Evolutionary conservation across 1,140 invertebrate species (phyloP).

Genomic region (Helicoverpa armigera): DNA sequence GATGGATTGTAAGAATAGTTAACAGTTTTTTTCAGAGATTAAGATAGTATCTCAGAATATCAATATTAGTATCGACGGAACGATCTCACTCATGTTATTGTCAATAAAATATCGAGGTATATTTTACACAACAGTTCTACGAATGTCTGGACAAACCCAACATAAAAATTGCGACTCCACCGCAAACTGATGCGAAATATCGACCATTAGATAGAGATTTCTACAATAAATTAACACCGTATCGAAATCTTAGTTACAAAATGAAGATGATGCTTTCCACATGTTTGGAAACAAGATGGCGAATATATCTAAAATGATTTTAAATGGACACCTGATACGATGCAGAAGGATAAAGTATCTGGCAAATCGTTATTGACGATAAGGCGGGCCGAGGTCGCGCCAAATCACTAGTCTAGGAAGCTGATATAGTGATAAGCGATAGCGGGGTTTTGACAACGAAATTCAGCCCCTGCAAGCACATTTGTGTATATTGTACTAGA

Average conservation of each 20-base stretch:
- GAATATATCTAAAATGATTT: conserved; percentile 51
- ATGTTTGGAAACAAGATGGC: conserved; percentile 16
- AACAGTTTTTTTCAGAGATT: background rate
- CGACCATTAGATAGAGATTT: background rate
- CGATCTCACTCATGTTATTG: no score
- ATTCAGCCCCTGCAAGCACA: no score
- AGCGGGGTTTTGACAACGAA: background rate
- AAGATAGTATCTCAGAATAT: background rate
- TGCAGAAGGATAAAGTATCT: conserved; percentile 52
- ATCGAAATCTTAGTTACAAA: conserved; percentile 40
- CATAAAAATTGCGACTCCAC: background rate
- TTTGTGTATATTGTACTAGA: no score
- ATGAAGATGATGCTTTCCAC: conserved; percentile 12
- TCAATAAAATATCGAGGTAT: background rate
- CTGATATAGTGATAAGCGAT: background rate
- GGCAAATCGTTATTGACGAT: conserved; percentile 51
- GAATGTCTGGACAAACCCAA: background rate
- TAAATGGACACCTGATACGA: conserved; percentile 52
- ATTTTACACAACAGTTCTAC: background rate
- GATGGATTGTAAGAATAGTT: no score
- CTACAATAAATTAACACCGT: conserved; percentile 16
- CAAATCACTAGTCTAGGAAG: conserved; percentile 44
- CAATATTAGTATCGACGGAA: no score
- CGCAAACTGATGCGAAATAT: background rate
- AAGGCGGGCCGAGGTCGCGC: conserved; percentile 49